phyloP scores from a whole-genome alignment of 2,888 invertebrate species.

The Dysmachus trigonus region DNA sequence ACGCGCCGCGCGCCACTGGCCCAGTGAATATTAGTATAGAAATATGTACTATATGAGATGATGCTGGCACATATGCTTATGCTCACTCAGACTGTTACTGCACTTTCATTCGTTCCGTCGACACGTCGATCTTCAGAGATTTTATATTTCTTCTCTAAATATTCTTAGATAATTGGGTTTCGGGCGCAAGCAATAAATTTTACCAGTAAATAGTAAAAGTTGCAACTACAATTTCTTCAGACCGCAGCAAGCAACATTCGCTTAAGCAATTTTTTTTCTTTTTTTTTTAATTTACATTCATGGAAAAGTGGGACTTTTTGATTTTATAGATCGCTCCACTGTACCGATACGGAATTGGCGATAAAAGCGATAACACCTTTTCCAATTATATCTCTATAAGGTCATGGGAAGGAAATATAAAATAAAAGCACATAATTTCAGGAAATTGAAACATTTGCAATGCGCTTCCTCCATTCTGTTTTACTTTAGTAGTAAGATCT shows the following conservation, averaged over 20 bases:
- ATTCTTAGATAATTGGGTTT: conserved; percentile 28
- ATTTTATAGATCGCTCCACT: neutral
- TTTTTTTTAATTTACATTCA: neutral
- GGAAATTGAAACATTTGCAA: neutral
- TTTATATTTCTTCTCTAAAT: conserved; percentile 10
- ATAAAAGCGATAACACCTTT: neutral
- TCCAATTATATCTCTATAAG: neutral
- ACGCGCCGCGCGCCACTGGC: neutral
- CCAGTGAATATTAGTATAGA: neutral
- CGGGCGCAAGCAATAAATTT: conserved; percentile 33
- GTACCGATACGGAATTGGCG: neutral
- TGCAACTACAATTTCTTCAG: neutral
- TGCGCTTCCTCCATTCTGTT: neutral
- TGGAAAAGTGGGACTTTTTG: neutral
- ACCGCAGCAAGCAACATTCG: neutral
- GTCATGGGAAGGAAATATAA: neutral
- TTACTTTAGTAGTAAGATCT: neutral
- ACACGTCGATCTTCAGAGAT: neutral
- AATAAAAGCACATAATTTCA: neutral
- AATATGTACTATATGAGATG: neutral
- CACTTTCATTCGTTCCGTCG: neutral
- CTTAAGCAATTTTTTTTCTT: neutral
- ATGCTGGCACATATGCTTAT: neutral
- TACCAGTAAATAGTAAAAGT: neutral
- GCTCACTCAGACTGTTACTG: neutral